Base-by-base conservation (phyloP, 2,113 vertebrate species). In the Neodontobutis hainanensis region DNA sequence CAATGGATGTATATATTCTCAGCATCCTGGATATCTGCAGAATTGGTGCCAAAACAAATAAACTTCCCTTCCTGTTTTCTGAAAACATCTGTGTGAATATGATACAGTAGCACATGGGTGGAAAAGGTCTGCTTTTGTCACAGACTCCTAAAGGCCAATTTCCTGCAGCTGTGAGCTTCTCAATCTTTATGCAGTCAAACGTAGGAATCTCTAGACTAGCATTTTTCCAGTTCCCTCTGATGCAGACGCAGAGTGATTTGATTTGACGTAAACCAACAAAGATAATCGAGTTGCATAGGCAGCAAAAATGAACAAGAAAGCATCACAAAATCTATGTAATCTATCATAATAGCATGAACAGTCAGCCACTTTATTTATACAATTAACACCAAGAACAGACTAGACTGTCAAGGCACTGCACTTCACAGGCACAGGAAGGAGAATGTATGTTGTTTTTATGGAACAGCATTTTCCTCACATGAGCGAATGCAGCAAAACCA, bases 31-130 rank as follows among this genome's bases (percentile, higher is more conserved):
- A 9, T 82, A 60, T 66, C 49, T 32, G n/a, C 15, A 61, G 45
- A 79, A 63, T 61, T 50, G 55, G 49, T 14, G 77, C 83, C 73
- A 82, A 86, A 35, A 36, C 61, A 86, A 87, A 81, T 68, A 87
- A 60, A 71, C 27, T 34, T 1, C 58, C 68, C 61, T 65, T 81
- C 44, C 45, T 68, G 67, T 78, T 51, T 61, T 69, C 46, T 70
- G 50, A 62, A 42, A 65, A 53, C 14, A 11, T 59, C 63, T 80
- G 35, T 44, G 47, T 34, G 48, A 27, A 19, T 51, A 48, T 56
- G 46, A 43, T 78, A 65, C 70, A 75, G 65, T 55, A 66, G 60
- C 35, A n/a, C 63, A 49, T 70, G 67, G 48, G 40, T 68, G 65
- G 52, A 75, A 67, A 68, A 4, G 34, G 36, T 32, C 55, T 57